A percentile compares a stretch with the other conserved stretches of the same genome.
Conservation (phyloP, 2,797 vertebrate genomes). For the Siniperca scherzeri region DNA sequence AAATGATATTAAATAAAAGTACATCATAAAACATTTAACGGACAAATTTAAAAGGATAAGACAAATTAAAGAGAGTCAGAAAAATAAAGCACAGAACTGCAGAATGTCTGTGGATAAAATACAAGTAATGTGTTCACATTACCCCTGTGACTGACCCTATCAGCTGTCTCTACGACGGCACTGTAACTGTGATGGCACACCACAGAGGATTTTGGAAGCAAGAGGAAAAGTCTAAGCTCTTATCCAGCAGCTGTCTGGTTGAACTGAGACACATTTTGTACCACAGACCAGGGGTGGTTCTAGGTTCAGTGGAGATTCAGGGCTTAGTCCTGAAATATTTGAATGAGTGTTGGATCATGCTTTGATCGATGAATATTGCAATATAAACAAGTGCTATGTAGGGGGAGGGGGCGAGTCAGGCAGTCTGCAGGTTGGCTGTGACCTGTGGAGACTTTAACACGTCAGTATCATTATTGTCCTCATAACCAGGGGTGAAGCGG, state of each 20-base stretch:
- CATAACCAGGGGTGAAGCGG: background rate
- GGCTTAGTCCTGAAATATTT: constrained; percentile 1
- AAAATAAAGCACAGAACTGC: background rate
- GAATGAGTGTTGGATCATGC: background rate
- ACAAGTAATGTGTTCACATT: constrained; percentile 4
- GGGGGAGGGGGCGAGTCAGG: background rate
- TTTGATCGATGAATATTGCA: background rate
- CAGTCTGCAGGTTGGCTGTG: background rate
- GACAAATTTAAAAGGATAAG: background rate
- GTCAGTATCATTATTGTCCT: too few relatives aligned
- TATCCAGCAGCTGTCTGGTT: constrained; percentile 31
- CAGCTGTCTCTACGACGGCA: background rate
- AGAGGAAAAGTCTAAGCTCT: constrained; percentile 20
- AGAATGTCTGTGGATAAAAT: constrained; percentile 10
- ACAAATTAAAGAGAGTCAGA: constrained; percentile 1
- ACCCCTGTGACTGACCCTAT: constrained; percentile 21
- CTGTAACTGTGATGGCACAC: constrained; percentile 23
- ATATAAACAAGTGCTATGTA: background rate
- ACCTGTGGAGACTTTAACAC: background rate
- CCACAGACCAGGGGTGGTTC: background rate
- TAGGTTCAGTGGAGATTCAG: background rate
- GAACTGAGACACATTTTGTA: constrained; percentile 29
- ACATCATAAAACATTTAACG: constrained; percentile 8
- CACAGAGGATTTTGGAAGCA: constrained; percentile 20
- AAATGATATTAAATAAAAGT: constrained; percentile 24